Conservation (phyloP, 2,888 invertebrate species). For the Napeogenes sylphis region DNA sequence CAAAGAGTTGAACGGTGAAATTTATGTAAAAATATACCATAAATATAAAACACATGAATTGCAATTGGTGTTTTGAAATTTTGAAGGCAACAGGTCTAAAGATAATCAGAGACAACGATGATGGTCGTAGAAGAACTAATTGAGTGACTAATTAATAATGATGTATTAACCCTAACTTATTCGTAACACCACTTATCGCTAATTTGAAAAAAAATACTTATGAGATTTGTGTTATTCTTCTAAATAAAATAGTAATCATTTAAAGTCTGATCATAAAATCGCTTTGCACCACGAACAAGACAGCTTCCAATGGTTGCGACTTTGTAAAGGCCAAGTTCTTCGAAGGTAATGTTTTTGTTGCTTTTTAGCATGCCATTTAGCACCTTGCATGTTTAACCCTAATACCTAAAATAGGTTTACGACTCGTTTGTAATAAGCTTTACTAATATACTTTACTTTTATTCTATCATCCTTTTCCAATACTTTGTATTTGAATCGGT, state of each 20-base stretch:
- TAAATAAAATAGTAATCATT: conserved; percentile 17
- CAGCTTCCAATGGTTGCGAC: conserved; percentile 64
- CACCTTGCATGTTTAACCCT: conserved; percentile 20
- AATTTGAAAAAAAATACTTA: neutral
- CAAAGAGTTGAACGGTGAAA: too few species aligned
- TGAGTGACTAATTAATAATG: conserved; percentile 13
- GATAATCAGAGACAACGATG: neutral
- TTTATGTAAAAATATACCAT: too few species aligned
- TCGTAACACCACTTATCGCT: too few species aligned
- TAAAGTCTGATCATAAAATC: conserved; percentile 56
- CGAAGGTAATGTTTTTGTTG: conserved; percentile 74
- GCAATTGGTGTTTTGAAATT: neutral
- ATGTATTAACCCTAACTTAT: neutral
- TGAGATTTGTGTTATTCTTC: neutral
- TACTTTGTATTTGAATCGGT: neutral
- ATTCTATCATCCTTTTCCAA: neutral
- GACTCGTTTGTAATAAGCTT: neutral
- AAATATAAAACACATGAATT: too few species aligned
- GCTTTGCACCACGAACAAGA: conserved; percentile 73
- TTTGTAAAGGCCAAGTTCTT: conserved; percentile 57
- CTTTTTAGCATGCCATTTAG: conserved; percentile 65
- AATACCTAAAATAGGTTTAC: neutral
- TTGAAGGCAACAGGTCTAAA: conserved; percentile 6
- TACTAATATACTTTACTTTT: neutral
- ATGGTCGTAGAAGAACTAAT: neutral